A percentile compares a stretch with the other conserved stretches of the same genome.
These are phyloP conservation scores for Pristionchus fissidentatus DNA, from an alignment of 2,888 invertebrate genomes.

Conservation along the genomic window DNA sequence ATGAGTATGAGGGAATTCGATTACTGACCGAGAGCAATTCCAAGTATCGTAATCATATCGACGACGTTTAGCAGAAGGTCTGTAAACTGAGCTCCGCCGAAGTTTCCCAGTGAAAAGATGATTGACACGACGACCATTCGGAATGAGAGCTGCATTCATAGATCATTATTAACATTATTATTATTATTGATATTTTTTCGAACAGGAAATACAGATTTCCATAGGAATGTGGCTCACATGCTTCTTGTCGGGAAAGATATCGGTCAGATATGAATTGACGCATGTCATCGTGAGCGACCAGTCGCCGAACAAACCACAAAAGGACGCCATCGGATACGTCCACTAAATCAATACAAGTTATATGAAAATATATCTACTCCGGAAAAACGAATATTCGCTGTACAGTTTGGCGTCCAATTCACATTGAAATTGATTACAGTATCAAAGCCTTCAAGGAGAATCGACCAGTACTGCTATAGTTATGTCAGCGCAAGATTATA, in stretches of 20 bases:
- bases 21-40: constrained; percentile 29
- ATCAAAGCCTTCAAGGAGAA: too few species aligned
- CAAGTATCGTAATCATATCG: constrained; percentile 25
- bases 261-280: constrained; percentile 71
- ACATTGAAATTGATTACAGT: too few species aligned
- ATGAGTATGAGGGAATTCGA: too few species aligned
- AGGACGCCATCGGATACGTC: constrained; percentile 28
- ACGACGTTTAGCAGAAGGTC: constrained; percentile 54
- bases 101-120: constrained; percentile 67
- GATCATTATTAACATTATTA: too few species aligned
- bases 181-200: neutral
- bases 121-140: constrained; percentile 71
- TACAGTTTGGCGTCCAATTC: too few species aligned
- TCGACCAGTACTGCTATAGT: too few species aligned
- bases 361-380: too few species aligned
- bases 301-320: constrained; percentile 67
- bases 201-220: neutral
- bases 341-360: neutral
- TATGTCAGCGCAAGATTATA: neutral
- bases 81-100: constrained; percentile 61
- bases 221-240: neutral
- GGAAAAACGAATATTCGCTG: too few species aligned
- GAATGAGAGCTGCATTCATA: constrained; percentile 65
- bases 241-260: constrained; percentile 67
- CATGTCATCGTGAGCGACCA: constrained; percentile 70